Conservation (phyloP, 2,888 invertebrate genomes). For the Linyphia triangularis region DNA sequence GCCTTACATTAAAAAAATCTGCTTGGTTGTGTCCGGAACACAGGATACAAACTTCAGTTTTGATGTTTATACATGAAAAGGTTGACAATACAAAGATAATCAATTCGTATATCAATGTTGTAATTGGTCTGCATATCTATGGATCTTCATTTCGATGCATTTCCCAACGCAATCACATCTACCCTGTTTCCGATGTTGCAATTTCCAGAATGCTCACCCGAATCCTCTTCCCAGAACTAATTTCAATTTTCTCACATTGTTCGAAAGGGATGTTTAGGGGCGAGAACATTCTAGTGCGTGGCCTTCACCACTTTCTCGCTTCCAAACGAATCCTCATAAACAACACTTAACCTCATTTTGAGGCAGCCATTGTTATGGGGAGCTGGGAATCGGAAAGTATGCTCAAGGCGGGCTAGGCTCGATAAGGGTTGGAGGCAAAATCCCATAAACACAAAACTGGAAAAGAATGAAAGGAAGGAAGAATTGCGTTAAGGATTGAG, state of each 20-base stretch:
- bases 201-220: background rate
- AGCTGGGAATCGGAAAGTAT: background rate
- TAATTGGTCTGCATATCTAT: no score
- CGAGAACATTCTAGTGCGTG: constrained; percentile 23
- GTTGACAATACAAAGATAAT: no score
- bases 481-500: no score
- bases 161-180: no score
- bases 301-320: constrained; percentile 52
- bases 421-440: background rate
- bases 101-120: no score
- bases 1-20: no score
- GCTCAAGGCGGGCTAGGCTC: background rate
- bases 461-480: background rate
- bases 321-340: constrained; percentile 66
- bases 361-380: constrained; percentile 55
- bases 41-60: no score
- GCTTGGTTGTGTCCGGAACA: no score
- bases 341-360: constrained; percentile 70
- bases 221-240: constrained; percentile 48
- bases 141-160: no score
- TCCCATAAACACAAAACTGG: background rate
- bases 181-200: background rate
- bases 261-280: constrained; percentile 26
- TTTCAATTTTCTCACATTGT: constrained; percentile 42
- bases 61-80: no score